Evolutionary conservation across 2,888 invertebrate species (phyloP), one percentile per base, ranked within the genome.

Genomic region (Timema podura): DNA sequence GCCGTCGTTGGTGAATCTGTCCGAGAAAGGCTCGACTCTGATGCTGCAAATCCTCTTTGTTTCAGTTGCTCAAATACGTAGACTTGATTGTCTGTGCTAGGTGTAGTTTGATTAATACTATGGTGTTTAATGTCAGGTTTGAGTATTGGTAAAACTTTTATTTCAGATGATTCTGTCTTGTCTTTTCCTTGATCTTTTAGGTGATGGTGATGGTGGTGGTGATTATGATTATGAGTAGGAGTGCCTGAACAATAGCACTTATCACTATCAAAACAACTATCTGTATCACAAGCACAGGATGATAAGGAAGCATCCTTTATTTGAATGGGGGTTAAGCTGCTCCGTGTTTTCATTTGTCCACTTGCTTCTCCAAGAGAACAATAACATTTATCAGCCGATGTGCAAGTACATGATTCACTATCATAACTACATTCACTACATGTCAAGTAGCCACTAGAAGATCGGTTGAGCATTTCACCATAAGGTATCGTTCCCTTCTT

Each of bases 361-460:
- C 82, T 83, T 72, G 85, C 85, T 5, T 84, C 84, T 44, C 88
- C 89, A 71, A 92, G 77, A 5, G 93, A 92, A 78, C 95, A 95
- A 77, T 95, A 95, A 77, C 95, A 95, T 76, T 93, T 89, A 78
- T 94, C 93, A 0, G 91, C 89, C 75, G 90, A 91, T 11, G 89
- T 88, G 76, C 90, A 91, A 11, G 89, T 88, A 77, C 93, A 93
- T 13, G 92, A 90, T 76, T 93, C 93, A 3, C 92, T 93, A 77
- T 94, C 93, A 78, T 89, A 90, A 74, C 89, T 89, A 78, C 95
- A 95, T 80, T 95, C 95, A 59, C 93, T 93, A 79, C 93, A 95
- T 5, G 93, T 92, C 0, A 93, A 92, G 78, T 93, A 93, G 9
- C 87, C 87, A 73, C 85, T 85, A 69, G 85, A 85, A 59, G 85